phyloP scores from a whole-genome alignment of 2,888 invertebrate genomes.

The Pachycephus smyrnensis region DNA sequence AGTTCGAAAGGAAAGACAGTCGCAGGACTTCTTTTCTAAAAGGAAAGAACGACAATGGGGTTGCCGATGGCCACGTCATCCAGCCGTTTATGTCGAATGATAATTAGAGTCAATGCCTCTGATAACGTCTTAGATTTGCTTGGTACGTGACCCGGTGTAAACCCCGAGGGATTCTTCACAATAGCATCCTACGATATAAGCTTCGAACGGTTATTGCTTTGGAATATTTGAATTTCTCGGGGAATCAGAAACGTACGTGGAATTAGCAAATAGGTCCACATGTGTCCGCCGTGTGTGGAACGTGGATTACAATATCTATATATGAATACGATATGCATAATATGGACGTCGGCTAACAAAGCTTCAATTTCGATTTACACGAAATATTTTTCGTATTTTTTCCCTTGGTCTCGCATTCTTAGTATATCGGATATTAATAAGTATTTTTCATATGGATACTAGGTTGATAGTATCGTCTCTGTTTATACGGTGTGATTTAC shows the following conservation, averaged over 20 bases:
- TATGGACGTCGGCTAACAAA: no score
- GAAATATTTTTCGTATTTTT: not conserved
- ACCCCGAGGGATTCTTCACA: not conserved
- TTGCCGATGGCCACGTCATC: not conserved
- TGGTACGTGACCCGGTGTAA: slow-evolving; percentile 9
- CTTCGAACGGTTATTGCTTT: not conserved
- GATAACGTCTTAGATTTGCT: slow-evolving; percentile 27
- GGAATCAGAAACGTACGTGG: not conserved
- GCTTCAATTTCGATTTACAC: not conserved
- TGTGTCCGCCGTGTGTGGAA: not conserved
- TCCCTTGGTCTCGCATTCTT: not conserved
- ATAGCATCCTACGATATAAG: not conserved
- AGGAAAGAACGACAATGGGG: not conserved
- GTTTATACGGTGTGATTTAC: no score
- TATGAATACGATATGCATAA: not conserved
- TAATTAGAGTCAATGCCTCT: slow-evolving; percentile 33
- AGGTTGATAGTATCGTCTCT: no score
- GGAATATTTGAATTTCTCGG: not conserved
- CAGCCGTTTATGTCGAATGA: slow-evolving; percentile 5
- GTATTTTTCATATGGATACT: no score
- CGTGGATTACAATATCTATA: not conserved
- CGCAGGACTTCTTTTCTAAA: not conserved
- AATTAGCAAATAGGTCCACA: not conserved
- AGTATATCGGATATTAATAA: not conserved
- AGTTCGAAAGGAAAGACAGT: not conserved